Evolutionary conservation across 2,113 vertebrate species (phyloP).

Genomic region (Rhea americana): DNA sequence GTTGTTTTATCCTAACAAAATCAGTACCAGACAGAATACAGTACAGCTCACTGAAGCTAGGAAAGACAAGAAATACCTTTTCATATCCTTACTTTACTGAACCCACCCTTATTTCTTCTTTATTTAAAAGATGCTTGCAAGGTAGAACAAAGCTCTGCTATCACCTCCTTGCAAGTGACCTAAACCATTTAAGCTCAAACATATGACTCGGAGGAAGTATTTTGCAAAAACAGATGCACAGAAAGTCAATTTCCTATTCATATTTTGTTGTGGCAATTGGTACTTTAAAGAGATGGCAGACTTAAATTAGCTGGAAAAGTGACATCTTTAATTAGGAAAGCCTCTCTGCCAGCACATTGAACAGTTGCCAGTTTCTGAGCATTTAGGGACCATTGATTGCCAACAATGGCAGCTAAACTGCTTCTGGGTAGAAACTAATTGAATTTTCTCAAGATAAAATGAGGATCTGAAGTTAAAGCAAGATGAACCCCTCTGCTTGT

Average conservation of each 20-base stretch:
- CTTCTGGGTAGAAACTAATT: slow-evolving; percentile 70
- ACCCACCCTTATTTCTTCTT: neutral
- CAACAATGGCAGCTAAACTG: slow-evolving; percentile 68
- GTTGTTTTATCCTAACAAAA: neutral
- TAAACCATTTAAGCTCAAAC: slow-evolving; percentile 59
- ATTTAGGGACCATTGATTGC: slow-evolving; percentile 73
- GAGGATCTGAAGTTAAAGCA: slow-evolving; percentile 59
- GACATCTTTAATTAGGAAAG: slow-evolving; percentile 78
- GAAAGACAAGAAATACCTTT: neutral
- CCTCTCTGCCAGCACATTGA: slow-evolving; percentile 61
- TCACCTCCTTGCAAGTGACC: slow-evolving; percentile 50
- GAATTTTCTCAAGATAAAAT: slow-evolving; percentile 67
- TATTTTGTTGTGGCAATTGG: slow-evolving; percentile 69
- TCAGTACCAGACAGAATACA: neutral
- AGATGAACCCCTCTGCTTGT: slow-evolving; percentile 8
- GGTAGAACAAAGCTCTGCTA: slow-evolving; percentile 13
- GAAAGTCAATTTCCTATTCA: slow-evolving; percentile 71
- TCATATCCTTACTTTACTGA: neutral
- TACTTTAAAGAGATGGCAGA: slow-evolving; percentile 67
- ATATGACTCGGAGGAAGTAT: slow-evolving; percentile 66
- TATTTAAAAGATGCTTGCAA: neutral
- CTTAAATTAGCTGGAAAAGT: slow-evolving; percentile 69
- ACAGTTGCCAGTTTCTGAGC: slow-evolving; percentile 69
- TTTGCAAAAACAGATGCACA: slow-evolving; percentile 71
- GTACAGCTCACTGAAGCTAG: neutral